Percentiles rank a stretch among this genome's conserved stretches.
phyloP scores from a whole-genome alignment of 2,888 invertebrate species.

The Drosophila merina region DNA sequence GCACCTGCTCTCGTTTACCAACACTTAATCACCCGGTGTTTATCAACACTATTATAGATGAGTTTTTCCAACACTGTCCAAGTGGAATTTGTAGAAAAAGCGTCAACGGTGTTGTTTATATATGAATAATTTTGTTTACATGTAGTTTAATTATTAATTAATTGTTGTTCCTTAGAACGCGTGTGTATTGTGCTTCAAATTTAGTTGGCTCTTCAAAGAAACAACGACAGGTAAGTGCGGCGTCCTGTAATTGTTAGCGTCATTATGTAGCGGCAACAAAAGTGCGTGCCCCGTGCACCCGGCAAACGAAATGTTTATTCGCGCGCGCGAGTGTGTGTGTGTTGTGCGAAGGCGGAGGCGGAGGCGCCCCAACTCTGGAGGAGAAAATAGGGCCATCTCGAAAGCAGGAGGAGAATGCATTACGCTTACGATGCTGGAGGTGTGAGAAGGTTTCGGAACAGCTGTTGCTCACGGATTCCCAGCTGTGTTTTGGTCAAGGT shows the following conservation, averaged over 20 bases:
- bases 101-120: slow-evolving; percentile 1
- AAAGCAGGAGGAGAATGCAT: background rate
- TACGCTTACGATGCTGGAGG: background rate
- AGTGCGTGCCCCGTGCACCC: slow-evolving; percentile 22
- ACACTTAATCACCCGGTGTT: background rate
- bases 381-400: background rate
- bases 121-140: background rate
- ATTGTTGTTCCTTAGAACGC: background rate
- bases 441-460: background rate
- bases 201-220: background rate
- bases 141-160: background rate
- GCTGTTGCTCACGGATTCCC: slow-evolving; percentile 1
- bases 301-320: slow-evolving; percentile 33
- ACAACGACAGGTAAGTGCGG: slow-evolving; percentile 22
- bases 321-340: slow-evolving; percentile 9
- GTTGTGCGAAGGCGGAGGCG: background rate
- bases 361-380: background rate
- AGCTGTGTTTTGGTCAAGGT: slow-evolving; percentile 2
- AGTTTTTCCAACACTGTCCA: background rate
- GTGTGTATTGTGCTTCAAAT: background rate
- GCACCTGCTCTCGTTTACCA: background rate
- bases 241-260: background rate
- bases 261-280: slow-evolving; percentile 18
- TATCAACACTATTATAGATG: background rate
- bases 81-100: background rate